Evolutionary conservation across 2,888 invertebrate genomes (phyloP), one percentile per base, ranked within the genome.

Genomic region (Coenonympha glycerion): DNA sequence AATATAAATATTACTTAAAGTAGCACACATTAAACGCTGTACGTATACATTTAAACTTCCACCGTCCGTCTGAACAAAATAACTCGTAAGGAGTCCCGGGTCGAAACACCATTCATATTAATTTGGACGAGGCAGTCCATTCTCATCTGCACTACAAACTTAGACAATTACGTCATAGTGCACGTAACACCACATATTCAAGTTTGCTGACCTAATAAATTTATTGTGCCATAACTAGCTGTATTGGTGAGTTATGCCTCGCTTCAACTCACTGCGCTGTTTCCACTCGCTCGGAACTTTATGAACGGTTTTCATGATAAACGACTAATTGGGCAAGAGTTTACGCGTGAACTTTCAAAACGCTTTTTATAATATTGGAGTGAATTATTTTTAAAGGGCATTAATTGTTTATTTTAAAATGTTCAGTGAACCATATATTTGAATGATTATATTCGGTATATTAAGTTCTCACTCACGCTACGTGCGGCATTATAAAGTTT

Each of bases 131-230:
- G 55, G 44, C 59, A 62, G 58, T 61, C 55, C 53, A 56, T 59
- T 61, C 57, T 57, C 57, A 55, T 63, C 57, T 59, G 59, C 56
- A 59, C 49, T 55, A 59, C 51, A 63, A 56, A 56, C 60, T 64
- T 56, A 65, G 65, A 64, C 61, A 63, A 65, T 66, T 66, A 66
- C 61, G 63, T 62, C 66, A 68, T 65, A 59, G 61, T 58, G 57
- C 64, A 63, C 61, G 65, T 64, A 61, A 62, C 61, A 65, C 73
- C 71, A 81, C 79, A 79, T 80, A 80, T 79, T 76, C 73, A 66
- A 79, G 79, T 81, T 79, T 81, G 77, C 74, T 74, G 74, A 74
- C 73, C 73, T 79, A 84, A 83, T 81, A 79, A 82, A 85, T 84
- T 83, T 79, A 84, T 81, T 71, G 73, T 75, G 70, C 71, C 77